Evolutionary conservation across 2,113 vertebrate genomes (phyloP), one percentile per base, ranked within the genome.

Genomic region (Benitochromis conjunctus): DNA sequence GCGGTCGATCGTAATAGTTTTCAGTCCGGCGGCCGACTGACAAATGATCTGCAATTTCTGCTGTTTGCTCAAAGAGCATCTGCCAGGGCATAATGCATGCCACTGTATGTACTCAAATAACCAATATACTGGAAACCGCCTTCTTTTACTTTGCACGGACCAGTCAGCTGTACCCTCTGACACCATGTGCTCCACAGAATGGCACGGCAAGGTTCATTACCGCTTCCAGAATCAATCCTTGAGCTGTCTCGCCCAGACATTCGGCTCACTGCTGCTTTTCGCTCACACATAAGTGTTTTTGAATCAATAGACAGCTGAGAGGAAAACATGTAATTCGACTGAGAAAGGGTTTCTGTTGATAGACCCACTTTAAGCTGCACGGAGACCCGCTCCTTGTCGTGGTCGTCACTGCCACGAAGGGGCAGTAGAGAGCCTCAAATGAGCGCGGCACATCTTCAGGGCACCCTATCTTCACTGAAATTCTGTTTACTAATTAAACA

Each of bases 391-490:
- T 79, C 16, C 29, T 46, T 88, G 85, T 85, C 24, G 10, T 88
- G 51, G 83, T 60, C 24, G 43, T 16, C 26, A 7, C 56, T 4
- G 57, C 91, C 94, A 91, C 92, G 80, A n/a, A 81, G 92, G 46
- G 94, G 82, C 92, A 94, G 92, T 89, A 95, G 84, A 93, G 89
- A 94, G 91, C 92, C 91, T 92, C 74, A 56, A 83, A 93, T 89
- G 56, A 83, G 86, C 79, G 26, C 13, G 24, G 51, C 53, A 64
- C 41, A 34, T 21, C 11, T 57, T 71, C 14, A 76, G 43, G 48
- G 21, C 21, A 43, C 16, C 9, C n/a, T 9, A 76, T 24, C 16
- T 56, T n/a, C 51, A 46, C 58, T 56, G 24, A 81, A 60, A 79
- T 79, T 53, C 82, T 26, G 82, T 51, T 34, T 19, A 87, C 78